Base-by-base conservation (phyloP, 2,888 invertebrate species). In the Alloscopus bannaensis region DNA sequence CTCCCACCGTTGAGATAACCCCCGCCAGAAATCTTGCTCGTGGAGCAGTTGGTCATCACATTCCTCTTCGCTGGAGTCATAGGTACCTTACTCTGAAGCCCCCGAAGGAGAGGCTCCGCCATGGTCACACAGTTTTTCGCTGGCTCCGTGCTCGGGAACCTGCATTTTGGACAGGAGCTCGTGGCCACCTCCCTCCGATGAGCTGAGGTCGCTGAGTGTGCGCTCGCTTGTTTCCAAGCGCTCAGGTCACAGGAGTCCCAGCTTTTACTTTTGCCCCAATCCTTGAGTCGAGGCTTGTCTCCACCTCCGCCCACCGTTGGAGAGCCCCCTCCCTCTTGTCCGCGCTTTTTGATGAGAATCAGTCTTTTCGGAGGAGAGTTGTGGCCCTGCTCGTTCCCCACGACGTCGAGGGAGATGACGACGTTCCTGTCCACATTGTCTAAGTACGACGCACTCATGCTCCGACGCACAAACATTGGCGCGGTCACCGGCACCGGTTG, bases 401-500 rank as follows among this genome's bases (percentile, higher is more conserved):
- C 91, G 84, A 93, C 90, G 86, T 92, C 86, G 57, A 84, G 50
- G 8, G 81, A 77, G n/a, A 81, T 59, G 8, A 80, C 77, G 8
- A 83, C 76, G 28, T 83, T 80, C 42, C 82, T 66, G 26, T 83
- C 92, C 3, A 95, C 94, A 82, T 94, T 90, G 87, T 96, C 95
- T 84, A 96, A 89, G 87, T 95, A 95, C 0, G 96, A 95, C 1
- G 95, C 95, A 88, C 95, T 95, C 88, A 95, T 95, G 87, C 95
- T 95, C 31, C 95, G 90, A 0, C 86, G 72, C 3, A 86, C 86
- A 72, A 84, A 79, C 55, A 84, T 80, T 0, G 84, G 84, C 3
- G 82, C 82, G 6, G 84, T 83, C 4, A 66, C 75, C 1, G 81
- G 64, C 1, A 69, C 66, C 4, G 73, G 71, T 29, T 81, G 77